A percentile compares a stretch with the other conserved stretches of the same genome.
Evolutionary conservation across 2,797 vertebrate genomes (phyloP).

Genomic region (Ptychadena robeensis): DNA sequence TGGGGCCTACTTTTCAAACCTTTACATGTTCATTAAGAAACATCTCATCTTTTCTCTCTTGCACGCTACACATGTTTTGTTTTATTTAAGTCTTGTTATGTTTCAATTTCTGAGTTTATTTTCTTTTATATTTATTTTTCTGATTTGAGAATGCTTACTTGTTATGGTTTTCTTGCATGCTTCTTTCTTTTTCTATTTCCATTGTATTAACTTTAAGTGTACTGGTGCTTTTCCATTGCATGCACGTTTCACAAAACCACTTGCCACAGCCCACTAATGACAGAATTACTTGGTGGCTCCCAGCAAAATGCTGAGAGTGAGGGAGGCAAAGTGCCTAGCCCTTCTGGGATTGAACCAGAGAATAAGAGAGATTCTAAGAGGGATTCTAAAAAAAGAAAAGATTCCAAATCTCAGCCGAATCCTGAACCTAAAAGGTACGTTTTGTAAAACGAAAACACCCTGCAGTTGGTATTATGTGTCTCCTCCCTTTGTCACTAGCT

Average conservation of each 20-base stretch:
- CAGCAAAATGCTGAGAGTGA: constrained; percentile 80
- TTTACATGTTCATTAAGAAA: neutral
- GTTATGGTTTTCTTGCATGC: constrained; percentile 72
- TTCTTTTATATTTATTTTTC: constrained; percentile 72
- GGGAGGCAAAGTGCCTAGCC: constrained; percentile 76
- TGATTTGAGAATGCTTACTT: constrained; percentile 71
- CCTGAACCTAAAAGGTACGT: constrained; percentile 88
- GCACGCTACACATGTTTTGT: neutral
- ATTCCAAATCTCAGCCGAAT: constrained; percentile 81
- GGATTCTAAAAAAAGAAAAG: constrained; percentile 94
- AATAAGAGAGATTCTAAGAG: constrained; percentile 89
- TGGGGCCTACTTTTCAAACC: no score
- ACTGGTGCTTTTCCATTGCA: constrained; percentile 77
- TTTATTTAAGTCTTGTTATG: neutral
- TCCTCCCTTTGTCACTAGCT: neutral
- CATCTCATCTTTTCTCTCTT: neutral
- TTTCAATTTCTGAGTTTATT: no score
- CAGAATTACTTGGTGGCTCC: constrained; percentile 83
- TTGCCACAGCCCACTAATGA: constrained; percentile 81
- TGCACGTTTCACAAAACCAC: constrained; percentile 75
- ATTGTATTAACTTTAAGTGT: constrained; percentile 77
- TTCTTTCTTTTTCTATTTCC: constrained; percentile 78
- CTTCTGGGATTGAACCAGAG: constrained; percentile 78
- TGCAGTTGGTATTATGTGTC: neutral
- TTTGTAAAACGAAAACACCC: constrained; percentile 50